Percentiles rank a stretch among this genome's conserved stretches.
These are phyloP conservation scores for Papilio demoleus DNA, from an alignment of 2,888 invertebrate genomes.

Conservation along the genomic window DNA sequence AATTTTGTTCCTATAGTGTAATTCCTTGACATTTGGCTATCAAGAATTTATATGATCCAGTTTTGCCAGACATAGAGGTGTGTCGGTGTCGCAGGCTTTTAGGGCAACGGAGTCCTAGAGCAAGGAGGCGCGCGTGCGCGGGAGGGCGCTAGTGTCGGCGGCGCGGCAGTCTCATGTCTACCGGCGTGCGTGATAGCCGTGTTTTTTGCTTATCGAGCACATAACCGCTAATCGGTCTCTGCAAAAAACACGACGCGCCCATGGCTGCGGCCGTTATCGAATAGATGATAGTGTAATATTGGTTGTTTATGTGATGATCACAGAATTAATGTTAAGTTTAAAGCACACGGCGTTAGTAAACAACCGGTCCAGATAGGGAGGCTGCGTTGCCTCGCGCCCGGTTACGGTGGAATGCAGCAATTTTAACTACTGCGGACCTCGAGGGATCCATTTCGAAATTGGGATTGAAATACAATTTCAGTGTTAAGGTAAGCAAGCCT, in stretches of 20 bases:
- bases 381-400: constrained; percentile 79
- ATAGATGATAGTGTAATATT: constrained; percentile 61
- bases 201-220: constrained; percentile 50
- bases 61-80: constrained; percentile 34
- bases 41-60: constrained; percentile 11
- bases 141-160: constrained; percentile 69
- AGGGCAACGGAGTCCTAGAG: constrained; percentile 30
- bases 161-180: constrained; percentile 68
- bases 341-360: constrained; percentile 54
- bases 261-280: constrained; percentile 59
- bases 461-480: constrained; percentile 67
- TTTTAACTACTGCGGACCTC: constrained; percentile 82
- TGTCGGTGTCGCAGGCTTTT: constrained; percentile 38
- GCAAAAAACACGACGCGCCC: constrained; percentile 62
- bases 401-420: constrained; percentile 82
- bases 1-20: neutral
- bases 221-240: constrained; percentile 60
- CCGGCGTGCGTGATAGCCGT: constrained; percentile 61
- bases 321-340: constrained; percentile 52
- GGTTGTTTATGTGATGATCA: constrained; percentile 74
- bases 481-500: constrained; percentile 64
- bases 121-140: constrained; percentile 51
- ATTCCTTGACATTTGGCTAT: constrained; percentile 18
- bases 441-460: constrained; percentile 74
- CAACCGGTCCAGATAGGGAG: constrained; percentile 79